These are phyloP conservation scores for Panthera leo DNA, from an alignment of 2,113 vertebrate genomes.

Conservation along the genomic window DNA sequence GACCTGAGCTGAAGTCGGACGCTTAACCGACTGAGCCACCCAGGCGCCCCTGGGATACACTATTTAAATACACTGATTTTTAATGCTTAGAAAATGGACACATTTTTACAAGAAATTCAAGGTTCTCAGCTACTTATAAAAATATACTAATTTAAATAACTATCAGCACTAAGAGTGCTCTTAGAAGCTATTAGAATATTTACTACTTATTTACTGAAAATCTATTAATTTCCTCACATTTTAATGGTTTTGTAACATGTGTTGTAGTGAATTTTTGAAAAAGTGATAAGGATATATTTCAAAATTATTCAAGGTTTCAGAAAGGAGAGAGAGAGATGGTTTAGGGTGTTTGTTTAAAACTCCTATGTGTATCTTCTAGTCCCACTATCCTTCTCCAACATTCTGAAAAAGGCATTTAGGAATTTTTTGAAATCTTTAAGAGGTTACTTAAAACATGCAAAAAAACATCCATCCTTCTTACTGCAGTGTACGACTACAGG, in stretches of 20 bases:
- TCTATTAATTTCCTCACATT: not conserved
- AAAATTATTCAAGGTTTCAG: not conserved
- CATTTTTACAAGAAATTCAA: not conserved
- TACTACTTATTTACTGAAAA: not conserved
- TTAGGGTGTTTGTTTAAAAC: not conserved
- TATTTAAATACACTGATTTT: not conserved
- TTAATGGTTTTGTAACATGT: not conserved
- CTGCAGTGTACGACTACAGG: not conserved
- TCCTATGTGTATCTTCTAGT: not conserved
- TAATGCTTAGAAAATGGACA: not conserved
- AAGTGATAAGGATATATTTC: constrained; percentile 1
- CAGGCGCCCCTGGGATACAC: not conserved
- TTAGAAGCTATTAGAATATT: not conserved
- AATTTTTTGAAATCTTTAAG: not conserved
- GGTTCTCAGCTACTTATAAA: constrained; percentile 4
- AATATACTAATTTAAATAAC: not conserved
- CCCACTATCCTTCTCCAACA: not conserved
- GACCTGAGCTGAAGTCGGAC: too few relatives aligned
- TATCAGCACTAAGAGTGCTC: not conserved
- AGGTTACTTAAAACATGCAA: not conserved
- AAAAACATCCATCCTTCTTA: not conserved
- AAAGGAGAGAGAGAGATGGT: not conserved
- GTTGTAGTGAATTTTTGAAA: not conserved
- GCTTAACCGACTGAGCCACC: too few relatives aligned
- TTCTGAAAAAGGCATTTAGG: not conserved